Base-by-base conservation (phyloP, 2,888 invertebrate genomes). In the Rhaphigaster nebulosa region DNA sequence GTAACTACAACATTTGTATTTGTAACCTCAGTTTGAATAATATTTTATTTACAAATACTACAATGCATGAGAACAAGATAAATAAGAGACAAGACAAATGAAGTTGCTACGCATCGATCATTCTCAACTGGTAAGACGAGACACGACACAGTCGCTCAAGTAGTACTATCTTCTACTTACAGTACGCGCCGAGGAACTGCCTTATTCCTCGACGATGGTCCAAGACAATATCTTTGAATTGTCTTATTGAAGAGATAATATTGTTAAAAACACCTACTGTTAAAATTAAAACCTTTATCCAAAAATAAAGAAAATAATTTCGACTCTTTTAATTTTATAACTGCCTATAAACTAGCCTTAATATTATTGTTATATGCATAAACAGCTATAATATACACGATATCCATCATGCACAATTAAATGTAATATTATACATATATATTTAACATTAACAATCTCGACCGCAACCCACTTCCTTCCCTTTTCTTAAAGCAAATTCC, bases 261-360 rank as follows among this genome's bases (percentile, higher is more conserved):
- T 76, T 34, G 70, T 76, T 76, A 76, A 76, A 76, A 76, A 76
- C 70, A 76, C 38, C 70, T 76, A 76, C 70, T 1, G 29, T 76
- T 76, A 76, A 76, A 76, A 76, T 76, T 76, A 76, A 76, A 76
- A 76, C 70, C 70, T 38, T 76, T 84, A 84, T 84, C 41, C 41
- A 84, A 84, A 84, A 84, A 84, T 84, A 84, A 84, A 84, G 84
- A 84, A 84, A 84, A 84, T 84, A 84, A 76, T 76, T 84, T 84
- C 12, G 45, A 50, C 84, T 84, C 84, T 84, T 84, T 38, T 84
- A 45, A 50, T 84, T 45, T 84, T 45, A 45, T 84, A 84, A 84
- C 70, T 84, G 45, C 84, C 84, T 84, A 84, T n/a, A n/a, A 84
- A 84, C 84, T 84, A 84, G 45, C 84, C 84, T 84, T 84, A 84